These are phyloP conservation scores for Macropus fuliginosus DNA, from an alignment of 2,797 vertebrate species.

Conservation along the genomic window DNA sequence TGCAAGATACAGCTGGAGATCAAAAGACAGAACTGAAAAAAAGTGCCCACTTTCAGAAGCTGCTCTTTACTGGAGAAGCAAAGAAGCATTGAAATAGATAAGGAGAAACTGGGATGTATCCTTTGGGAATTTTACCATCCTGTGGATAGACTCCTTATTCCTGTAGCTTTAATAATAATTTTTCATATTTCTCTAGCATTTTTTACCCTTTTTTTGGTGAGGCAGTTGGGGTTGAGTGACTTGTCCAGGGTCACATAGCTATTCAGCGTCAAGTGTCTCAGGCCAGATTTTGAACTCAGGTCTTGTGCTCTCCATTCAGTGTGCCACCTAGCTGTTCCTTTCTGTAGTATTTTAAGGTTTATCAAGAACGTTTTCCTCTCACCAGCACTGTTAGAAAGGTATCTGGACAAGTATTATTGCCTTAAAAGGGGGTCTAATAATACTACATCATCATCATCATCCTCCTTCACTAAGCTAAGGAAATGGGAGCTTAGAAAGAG, in stretches of 20 bases:
- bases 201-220: no score
- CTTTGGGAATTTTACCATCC: background rate
- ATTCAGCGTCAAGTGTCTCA: no score
- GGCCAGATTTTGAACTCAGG: no score
- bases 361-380: background rate
- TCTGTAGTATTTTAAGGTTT: background rate
- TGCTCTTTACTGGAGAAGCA: background rate
- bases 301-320: no score
- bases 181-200: background rate
- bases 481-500: background rate
- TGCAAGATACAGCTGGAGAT: background rate
- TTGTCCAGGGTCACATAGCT: no score
- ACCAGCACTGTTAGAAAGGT: background rate
- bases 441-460: background rate
- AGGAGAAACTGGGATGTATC: background rate
- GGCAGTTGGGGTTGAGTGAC: no score
- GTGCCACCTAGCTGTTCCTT: no score
- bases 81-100: constrained; percentile 4
- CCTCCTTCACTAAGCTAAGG: background rate
- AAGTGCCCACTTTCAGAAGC: background rate
- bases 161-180: constrained; percentile 26
- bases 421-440: background rate
- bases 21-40: background rate
- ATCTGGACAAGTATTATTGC: background rate
- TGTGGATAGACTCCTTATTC: background rate